phyloP scores from a whole-genome alignment of 2,797 vertebrate species.

The Takifugu ocellatus region DNA sequence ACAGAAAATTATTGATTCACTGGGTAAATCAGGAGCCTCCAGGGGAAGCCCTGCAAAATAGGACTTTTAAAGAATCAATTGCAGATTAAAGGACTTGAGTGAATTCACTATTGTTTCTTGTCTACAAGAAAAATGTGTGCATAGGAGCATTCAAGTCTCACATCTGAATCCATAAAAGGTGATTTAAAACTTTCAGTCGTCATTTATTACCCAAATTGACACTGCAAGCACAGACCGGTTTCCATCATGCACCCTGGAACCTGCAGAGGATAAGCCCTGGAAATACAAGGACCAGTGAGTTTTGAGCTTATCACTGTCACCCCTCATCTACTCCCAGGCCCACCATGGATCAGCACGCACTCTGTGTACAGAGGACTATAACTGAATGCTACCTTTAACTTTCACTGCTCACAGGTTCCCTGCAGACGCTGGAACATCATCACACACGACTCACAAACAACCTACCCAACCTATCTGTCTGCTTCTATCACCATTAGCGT shows the following conservation, averaged over 20 bases:
- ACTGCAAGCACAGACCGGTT: background rate
- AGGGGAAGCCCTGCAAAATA: background rate
- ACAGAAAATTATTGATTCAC: slow-evolving; percentile 2
- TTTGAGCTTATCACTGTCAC: slow-evolving; percentile 45
- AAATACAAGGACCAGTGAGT: slow-evolving; percentile 39
- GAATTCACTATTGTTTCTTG: background rate
- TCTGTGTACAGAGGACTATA: slow-evolving; percentile 51
- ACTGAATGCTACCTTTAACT: slow-evolving; percentile 57
- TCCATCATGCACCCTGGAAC: slow-evolving; percentile 4
- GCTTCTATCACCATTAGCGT: no score
- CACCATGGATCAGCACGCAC: slow-evolving; percentile 41
- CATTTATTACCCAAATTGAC: background rate
- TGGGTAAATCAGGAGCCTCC: background rate
- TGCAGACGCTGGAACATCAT: slow-evolving; percentile 34
- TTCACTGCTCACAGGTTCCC: slow-evolving; percentile 28
- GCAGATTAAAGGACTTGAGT: background rate
- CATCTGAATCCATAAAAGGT: background rate
- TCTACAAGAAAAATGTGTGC: background rate
- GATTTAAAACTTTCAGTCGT: background rate
- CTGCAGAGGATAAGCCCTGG: slow-evolving; percentile 9
- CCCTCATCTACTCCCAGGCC: slow-evolving; percentile 45
- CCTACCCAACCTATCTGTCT: background rate
- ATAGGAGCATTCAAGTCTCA: background rate
- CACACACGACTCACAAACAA: slow-evolving; percentile 12
- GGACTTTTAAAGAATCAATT: slow-evolving; percentile 2